phyloP scores from a whole-genome alignment of 2,888 invertebrate genomes.

The Rhimphoctona megacephalus region DNA sequence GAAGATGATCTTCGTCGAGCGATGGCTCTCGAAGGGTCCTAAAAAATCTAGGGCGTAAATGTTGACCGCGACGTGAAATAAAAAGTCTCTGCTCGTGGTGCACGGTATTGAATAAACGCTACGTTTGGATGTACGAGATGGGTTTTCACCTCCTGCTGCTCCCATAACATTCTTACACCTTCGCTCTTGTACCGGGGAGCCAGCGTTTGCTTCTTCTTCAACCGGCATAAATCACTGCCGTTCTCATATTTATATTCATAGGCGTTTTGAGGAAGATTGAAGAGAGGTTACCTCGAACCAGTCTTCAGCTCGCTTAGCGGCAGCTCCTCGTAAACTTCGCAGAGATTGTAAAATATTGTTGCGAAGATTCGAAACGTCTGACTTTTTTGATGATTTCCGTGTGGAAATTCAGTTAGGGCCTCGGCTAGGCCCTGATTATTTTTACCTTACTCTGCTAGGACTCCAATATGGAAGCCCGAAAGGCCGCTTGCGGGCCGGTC shows the following conservation, averaged over 20 bases:
- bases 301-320: slow-evolving; percentile 68
- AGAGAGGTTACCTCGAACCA: slow-evolving; percentile 71
- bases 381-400: slow-evolving; percentile 24
- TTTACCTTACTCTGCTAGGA: no score
- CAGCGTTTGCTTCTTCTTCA: slow-evolving; percentile 55
- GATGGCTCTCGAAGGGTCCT: slow-evolving; percentile 75
- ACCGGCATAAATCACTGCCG: slow-evolving; percentile 81
- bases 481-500: no score
- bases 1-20: slow-evolving; percentile 68
- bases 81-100: slow-evolving; percentile 44
- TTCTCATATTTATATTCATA: slow-evolving; percentile 82
- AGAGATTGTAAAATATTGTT: slow-evolving; percentile 83
- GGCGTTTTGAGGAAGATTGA: slow-evolving; percentile 82
- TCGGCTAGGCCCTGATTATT: no score
- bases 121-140: slow-evolving; percentile 59
- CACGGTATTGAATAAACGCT: slow-evolving; percentile 77
- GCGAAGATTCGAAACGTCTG: slow-evolving; percentile 66
- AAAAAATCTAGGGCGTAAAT: slow-evolving; percentile 82
- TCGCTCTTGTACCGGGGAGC: slow-evolving; percentile 33
- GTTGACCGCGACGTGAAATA: slow-evolving; percentile 82
- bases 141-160: slow-evolving; percentile 64
- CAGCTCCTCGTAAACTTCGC: slow-evolving; percentile 81
- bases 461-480: no score
- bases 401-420: no score
- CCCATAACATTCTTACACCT: slow-evolving; percentile 56